Evolutionary conservation across 2,888 invertebrate species (phyloP).

Genomic region (Anodontia alba): DNA sequence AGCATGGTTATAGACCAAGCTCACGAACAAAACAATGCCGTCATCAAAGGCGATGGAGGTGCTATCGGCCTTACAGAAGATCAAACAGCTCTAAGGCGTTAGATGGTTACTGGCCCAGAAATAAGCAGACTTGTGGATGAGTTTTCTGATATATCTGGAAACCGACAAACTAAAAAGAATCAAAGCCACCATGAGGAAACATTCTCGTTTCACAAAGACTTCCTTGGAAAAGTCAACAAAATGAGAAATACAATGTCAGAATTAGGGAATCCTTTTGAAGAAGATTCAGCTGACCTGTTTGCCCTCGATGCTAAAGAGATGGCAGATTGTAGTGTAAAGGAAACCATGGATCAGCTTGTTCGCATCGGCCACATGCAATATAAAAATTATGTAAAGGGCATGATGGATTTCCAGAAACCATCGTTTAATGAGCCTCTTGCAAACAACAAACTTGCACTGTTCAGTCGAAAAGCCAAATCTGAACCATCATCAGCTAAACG

Average conservation of each 20-base stretch:
- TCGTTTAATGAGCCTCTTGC: neutral
- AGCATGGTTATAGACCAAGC: neutral
- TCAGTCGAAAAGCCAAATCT: neutral
- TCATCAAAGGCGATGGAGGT: neutral
- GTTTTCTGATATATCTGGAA: neutral
- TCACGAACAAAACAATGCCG: neutral
- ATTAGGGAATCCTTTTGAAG: neutral
- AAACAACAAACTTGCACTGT: neutral
- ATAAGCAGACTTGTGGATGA: neutral
- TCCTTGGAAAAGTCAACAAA: neutral
- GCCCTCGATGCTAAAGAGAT: neutral
- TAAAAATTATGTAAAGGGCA: neutral
- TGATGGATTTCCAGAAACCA: too few species aligned
- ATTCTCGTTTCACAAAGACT: neutral
- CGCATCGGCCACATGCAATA: neutral
- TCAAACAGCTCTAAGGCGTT: neutral
- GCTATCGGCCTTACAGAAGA: neutral
- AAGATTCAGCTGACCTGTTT: neutral
- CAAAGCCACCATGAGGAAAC: neutral
- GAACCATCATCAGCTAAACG: neutral
- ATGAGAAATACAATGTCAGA: neutral
- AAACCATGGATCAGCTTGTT: neutral
- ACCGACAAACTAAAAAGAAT: neutral
- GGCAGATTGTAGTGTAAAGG: neutral
- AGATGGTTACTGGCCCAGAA: constrained; percentile 1